Conservation (phyloP, 2,888 invertebrate genomes). For the Ennomos quercinarius region DNA sequence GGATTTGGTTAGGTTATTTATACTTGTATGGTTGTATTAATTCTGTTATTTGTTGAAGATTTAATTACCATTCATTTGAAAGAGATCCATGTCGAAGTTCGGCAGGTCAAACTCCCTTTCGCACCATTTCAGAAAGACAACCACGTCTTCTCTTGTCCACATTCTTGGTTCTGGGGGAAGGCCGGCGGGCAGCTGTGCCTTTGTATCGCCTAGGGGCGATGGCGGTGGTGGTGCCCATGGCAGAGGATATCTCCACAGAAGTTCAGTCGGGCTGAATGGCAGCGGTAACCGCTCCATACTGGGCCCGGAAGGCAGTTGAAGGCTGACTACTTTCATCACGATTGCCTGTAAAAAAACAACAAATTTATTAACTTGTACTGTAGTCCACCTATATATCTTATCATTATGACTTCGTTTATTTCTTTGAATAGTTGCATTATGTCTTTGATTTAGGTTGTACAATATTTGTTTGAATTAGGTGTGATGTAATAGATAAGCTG, state of each 20-base stretch:
- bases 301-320: conserved; percentile 89
- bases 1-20: conserved; percentile 5
- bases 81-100: conserved; percentile 96
- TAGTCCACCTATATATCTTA: conserved; percentile 1
- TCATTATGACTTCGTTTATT: conserved; percentile 14
- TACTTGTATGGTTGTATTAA: conserved; percentile 5
- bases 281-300: conserved; percentile 92
- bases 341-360: conserved; percentile 62
- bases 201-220: conserved; percentile 92
- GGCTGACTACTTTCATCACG: conserved; percentile 88
- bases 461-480: conserved; percentile 18
- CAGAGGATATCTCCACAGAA: conserved; percentile 94
- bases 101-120: conserved; percentile 97
- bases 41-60: neutral
- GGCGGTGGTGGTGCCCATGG: conserved; percentile 89
- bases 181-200: conserved; percentile 93
- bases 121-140: conserved; percentile 95
- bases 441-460: conserved; percentile 16
- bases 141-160: conserved; percentile 96
- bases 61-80: conserved; percentile 96
- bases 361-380: neutral
- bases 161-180: conserved; percentile 95
- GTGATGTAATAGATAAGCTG: conserved; percentile 14
- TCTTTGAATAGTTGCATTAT: conserved; percentile 13
- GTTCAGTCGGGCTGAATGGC: conserved; percentile 92